phyloP scores from a whole-genome alignment of 2,797 vertebrate species.

The Astyanax mexicanus region DNA sequence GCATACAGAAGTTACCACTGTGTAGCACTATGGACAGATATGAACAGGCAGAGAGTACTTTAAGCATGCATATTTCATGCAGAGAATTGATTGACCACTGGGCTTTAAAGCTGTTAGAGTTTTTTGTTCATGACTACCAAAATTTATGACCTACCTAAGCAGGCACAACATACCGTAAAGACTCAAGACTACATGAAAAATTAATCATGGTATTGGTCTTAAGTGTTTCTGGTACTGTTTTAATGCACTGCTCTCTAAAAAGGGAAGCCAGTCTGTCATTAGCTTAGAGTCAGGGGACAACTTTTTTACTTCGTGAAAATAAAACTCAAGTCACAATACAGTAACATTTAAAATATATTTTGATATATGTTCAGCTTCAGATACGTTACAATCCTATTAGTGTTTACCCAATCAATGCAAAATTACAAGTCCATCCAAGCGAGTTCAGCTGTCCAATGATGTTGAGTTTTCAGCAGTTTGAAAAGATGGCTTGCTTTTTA shows the following conservation, averaged over 20 bases:
- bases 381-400: too few relatives aligned
- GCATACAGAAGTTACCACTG: conserved; percentile 54
- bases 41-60: conserved; percentile 35
- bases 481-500: too few relatives aligned
- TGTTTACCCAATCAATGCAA: too few relatives aligned
- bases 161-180: neutral
- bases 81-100: neutral
- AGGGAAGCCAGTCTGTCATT: neutral
- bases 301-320: neutral
- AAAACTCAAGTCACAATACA: neutral
- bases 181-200: neutral
- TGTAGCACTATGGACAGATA: conserved; percentile 57
- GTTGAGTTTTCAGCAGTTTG: too few relatives aligned
- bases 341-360: too few relatives aligned
- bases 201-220: neutral
- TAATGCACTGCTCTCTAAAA: neutral
- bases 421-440: too few relatives aligned
- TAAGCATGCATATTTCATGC: neutral
- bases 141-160: neutral
- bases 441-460: too few relatives aligned
- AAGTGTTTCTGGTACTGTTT: neutral
- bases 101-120: neutral
- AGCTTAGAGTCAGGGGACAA: too few relatives aligned
- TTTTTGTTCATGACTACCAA: neutral
- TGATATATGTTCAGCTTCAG: too few relatives aligned